phyloP scores from a whole-genome alignment of 2,113 vertebrate genomes.

The Chlamydotis undulata region DNA sequence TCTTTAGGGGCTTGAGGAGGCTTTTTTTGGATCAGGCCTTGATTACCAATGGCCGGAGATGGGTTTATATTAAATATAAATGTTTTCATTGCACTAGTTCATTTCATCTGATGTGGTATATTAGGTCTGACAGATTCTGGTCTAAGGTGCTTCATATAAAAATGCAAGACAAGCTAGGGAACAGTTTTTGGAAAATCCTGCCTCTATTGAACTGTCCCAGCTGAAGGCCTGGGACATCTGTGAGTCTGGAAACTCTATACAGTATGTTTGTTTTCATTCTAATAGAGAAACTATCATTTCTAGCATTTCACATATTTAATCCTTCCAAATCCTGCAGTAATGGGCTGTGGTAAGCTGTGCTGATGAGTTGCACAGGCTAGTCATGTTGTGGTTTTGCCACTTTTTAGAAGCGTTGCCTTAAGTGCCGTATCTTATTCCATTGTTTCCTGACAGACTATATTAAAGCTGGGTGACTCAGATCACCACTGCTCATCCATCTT shows the following conservation, averaged over 20 bases:
- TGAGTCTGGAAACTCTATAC: constrained; percentile 34
- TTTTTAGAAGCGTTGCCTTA: neutral
- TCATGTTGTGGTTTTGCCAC: neutral
- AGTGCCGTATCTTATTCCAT: neutral
- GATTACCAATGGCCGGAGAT: neutral
- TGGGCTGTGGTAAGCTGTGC: neutral
- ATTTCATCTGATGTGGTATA: constrained; percentile 15
- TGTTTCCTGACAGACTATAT: neutral
- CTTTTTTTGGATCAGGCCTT: constrained; percentile 21
- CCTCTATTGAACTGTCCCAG: constrained; percentile 10
- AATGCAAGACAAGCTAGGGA: constrained; percentile 13
- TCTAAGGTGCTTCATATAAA: constrained; percentile 32
- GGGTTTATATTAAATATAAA: constrained; percentile 8
- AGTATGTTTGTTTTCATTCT: constrained; percentile 35
- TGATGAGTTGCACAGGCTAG: constrained; percentile 42
- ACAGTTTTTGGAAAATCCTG: constrained; percentile 34
- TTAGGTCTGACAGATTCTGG: constrained; percentile 15
- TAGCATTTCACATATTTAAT: constrained; percentile 6
- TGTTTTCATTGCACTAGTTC: constrained; percentile 22
- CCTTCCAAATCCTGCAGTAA: constrained; percentile 13
- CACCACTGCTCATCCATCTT: neutral
- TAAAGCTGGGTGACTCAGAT: neutral
- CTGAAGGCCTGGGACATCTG: constrained; percentile 34
- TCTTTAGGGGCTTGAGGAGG: neutral
- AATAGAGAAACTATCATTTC: constrained; percentile 22